phyloP scores from a whole-genome alignment of 2,888 invertebrate species.

The Limenitis arthemis region DNA sequence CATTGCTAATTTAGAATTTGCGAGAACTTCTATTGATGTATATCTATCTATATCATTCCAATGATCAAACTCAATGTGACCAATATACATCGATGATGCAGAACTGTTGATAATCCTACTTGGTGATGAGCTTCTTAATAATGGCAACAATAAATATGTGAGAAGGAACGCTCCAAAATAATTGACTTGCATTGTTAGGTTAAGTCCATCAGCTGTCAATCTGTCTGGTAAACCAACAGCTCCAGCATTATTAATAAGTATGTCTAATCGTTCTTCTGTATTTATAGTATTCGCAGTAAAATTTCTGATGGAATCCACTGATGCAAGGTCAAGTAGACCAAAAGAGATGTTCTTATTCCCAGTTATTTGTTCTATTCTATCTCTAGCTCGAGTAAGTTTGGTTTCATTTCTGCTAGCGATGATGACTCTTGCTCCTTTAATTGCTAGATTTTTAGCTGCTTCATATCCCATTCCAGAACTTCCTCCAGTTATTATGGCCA shows the following conservation, averaged over 20 bases:
- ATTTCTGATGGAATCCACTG: constrained; percentile 60
- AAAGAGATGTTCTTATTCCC: constrained; percentile 45
- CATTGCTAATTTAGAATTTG: constrained; percentile 73
- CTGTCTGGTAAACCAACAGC: constrained; percentile 50
- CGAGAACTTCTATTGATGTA: constrained; percentile 36
- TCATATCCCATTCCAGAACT: constrained; percentile 59
- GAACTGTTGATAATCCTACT: constrained; percentile 77
- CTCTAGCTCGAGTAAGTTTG: constrained; percentile 48
- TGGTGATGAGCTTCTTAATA: constrained; percentile 66
- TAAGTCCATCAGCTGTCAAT: constrained; percentile 75
- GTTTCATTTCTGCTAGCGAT: constrained; percentile 66
- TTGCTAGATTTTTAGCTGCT: constrained; percentile 56
- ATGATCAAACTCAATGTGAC: constrained; percentile 50
- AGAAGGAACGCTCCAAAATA: constrained; percentile 81
- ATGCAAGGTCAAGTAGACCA: constrained; percentile 53
- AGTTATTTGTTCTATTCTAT: constrained; percentile 41
- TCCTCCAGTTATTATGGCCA: constrained; percentile 55
- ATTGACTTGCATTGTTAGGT: constrained; percentile 78
- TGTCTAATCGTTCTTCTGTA: constrained; percentile 54
- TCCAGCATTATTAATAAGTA: constrained; percentile 74
- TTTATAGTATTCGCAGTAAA: constrained; percentile 65
- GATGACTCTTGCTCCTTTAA: constrained; percentile 60
- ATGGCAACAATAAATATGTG: constrained; percentile 74
- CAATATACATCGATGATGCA: constrained; percentile 69
- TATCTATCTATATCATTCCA: constrained; percentile 51